Percentiles rank a stretch among this genome's conserved stretches.
These are phyloP conservation scores for Limnodromus scolopaceus DNA, from an alignment of 2,797 vertebrate species.

Conservation along the genomic window DNA sequence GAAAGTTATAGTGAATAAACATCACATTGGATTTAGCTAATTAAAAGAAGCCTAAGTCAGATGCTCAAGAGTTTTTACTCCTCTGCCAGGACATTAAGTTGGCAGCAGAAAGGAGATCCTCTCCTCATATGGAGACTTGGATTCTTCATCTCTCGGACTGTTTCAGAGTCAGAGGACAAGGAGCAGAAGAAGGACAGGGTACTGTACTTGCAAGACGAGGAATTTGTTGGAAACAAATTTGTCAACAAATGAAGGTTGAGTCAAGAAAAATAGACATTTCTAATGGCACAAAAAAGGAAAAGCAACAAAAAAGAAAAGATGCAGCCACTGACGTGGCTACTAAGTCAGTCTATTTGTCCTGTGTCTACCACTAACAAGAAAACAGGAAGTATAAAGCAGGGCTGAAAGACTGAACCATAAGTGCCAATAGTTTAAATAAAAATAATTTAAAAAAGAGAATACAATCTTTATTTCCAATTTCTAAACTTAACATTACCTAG, in stretches of 20 bases:
- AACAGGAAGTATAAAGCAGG: not conserved
- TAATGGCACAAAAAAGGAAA: not conserved
- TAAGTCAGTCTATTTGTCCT: not conserved
- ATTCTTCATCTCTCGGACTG: not conserved
- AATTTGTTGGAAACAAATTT: not conserved
- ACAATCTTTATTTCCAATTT: not conserved
- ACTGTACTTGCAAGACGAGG: not conserved
- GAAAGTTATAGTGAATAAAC: not conserved
- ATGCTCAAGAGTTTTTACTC: not conserved
- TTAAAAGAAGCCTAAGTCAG: not conserved
- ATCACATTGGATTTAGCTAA: not conserved
- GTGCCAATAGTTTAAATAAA: not conserved
- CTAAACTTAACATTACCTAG: not conserved
- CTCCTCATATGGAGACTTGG: not conserved
- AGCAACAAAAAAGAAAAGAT: not conserved
- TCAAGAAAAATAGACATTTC: not conserved
- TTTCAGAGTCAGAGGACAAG: not conserved
- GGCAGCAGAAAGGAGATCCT: not conserved
- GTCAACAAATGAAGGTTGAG: not conserved
- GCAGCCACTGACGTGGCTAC: not conserved
- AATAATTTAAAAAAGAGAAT: fast-evolving
- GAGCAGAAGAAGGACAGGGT: not conserved
- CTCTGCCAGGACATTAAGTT: fast-evolving
- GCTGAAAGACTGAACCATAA: not conserved
- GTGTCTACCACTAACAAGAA: not conserved